These are phyloP conservation scores for Sarcophilus harrisii DNA, from an alignment of 2,797 vertebrate genomes.

Conservation along the genomic window DNA sequence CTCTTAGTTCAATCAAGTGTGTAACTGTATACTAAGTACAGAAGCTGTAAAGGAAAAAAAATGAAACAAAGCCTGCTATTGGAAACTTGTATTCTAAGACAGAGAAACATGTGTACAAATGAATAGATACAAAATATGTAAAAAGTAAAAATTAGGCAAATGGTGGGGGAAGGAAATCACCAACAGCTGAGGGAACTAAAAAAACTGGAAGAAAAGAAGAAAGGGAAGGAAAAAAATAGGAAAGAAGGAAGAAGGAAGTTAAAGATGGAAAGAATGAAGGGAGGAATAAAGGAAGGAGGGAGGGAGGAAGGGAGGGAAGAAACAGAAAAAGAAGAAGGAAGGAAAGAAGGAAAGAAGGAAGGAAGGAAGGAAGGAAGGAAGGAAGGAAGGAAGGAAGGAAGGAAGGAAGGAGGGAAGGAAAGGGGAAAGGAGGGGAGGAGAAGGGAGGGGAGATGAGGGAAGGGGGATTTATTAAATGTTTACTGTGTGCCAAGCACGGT, in stretches of 20 bases:
- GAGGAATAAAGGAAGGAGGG: not conserved
- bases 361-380: not conserved
- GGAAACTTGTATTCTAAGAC: not conserved
- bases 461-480: not conserved
- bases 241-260: not conserved
- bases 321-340: too few relatives aligned
- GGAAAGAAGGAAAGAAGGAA: accelerated
- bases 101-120: not conserved
- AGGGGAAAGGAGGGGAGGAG: not conserved
- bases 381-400: not conserved
- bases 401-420: not conserved
- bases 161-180: too few relatives aligned
- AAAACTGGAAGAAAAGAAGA: too few relatives aligned
- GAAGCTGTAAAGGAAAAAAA: not conserved
- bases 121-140: not conserved
- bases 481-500: not conserved
- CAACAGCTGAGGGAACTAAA: too few relatives aligned
- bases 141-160: too few relatives aligned
- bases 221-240: not conserved
- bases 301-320: not conserved
- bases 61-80: not conserved
- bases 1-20: not conserved
- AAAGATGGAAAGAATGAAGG: not conserved
- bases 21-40: not conserved
- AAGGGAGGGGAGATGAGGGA: not conserved